Evolutionary conservation across 2,113 vertebrate genomes (phyloP).

Genomic region (Panurus biarmicus): DNA sequence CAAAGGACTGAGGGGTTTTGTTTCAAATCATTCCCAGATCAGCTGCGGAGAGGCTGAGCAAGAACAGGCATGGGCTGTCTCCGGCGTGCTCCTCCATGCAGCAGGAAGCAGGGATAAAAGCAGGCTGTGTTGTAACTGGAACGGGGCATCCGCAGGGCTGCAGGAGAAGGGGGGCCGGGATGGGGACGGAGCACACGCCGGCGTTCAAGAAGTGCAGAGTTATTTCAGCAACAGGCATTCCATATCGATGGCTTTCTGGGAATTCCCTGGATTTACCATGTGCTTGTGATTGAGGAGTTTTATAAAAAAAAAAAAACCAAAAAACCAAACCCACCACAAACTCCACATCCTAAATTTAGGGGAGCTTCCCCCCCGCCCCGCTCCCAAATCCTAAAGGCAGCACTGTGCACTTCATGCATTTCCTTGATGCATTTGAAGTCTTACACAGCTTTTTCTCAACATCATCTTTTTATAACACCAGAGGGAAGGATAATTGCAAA

Average conservation of each 20-base stretch:
- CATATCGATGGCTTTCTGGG: not conserved
- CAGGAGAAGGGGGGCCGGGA: constrained; percentile 5
- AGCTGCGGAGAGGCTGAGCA: constrained; percentile 36
- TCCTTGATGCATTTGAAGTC: not conserved
- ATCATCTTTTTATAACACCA: not conserved
- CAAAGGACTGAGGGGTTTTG: constrained; percentile 53
- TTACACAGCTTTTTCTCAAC: not conserved
- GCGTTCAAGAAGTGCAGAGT: not conserved
- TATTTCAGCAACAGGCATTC: constrained; percentile 1
- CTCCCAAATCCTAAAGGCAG: not conserved
- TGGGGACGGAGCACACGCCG: not conserved
- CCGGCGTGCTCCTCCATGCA: constrained; percentile 7
- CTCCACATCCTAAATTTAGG: not conserved
- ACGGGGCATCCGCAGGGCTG: not conserved
- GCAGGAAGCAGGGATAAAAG: constrained; percentile 55
- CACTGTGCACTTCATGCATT: not conserved
- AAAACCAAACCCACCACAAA: not conserved
- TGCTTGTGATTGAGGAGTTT: not conserved
- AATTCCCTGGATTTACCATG: not conserved
- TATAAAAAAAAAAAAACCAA: too few species aligned
- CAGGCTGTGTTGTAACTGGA: not conserved
- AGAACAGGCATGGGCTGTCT: constrained; percentile 17
- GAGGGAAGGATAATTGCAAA: not conserved
- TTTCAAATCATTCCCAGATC: constrained; percentile 74
- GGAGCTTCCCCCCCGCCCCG: not conserved